phyloP scores from a whole-genome alignment of 1,140 invertebrate genomes.

The Octopus sinensis region DNA sequence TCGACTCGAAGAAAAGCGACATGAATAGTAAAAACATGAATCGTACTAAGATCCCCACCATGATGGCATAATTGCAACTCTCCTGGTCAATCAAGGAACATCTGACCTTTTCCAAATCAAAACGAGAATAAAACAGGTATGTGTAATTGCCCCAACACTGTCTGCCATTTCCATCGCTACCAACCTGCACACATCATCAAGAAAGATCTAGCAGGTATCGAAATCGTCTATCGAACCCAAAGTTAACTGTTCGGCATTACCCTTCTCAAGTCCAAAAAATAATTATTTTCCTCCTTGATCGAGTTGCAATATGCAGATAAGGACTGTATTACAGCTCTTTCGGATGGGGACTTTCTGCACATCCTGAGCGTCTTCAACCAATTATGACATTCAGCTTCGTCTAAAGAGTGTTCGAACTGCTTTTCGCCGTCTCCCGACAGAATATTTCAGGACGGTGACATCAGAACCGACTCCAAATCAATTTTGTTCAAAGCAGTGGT shows the following conservation, averaged over 20 bases:
- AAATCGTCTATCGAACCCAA: not conserved
- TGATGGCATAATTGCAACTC: not conserved
- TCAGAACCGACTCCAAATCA: not conserved
- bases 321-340: not conserved
- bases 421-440: not conserved
- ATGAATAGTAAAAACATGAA: not conserved
- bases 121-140: not conserved
- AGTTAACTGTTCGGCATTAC: not conserved
- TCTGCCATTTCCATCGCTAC: not conserved
- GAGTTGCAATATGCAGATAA: not conserved
- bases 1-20: not conserved
- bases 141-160: not conserved
- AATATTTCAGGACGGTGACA: not conserved
- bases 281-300: not conserved
- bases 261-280: not conserved
- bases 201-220: not conserved
- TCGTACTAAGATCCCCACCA: not conserved
- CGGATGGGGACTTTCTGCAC: not conserved
- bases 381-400: not conserved
- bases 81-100: not conserved
- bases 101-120: not conserved
- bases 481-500: not conserved
- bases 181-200: not conserved
- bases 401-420: not conserved
- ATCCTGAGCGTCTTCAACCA: not conserved